Evolutionary conservation across 2,888 invertebrate genomes (phyloP), one percentile per base, ranked within the genome.

Genomic region (Andrena haemorrhoa): DNA sequence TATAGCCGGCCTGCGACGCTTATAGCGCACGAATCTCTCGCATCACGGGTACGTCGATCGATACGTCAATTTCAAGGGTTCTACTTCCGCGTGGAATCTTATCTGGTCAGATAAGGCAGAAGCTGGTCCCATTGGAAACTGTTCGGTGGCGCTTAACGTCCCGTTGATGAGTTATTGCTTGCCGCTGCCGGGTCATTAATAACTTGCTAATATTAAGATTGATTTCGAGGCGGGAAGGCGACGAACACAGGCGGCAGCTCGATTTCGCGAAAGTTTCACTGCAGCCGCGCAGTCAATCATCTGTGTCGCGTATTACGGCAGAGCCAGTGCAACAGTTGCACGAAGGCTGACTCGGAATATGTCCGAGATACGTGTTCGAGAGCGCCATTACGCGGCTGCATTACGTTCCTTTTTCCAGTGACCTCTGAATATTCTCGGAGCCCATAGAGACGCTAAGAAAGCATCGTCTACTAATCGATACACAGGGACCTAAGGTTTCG

Each of bases 201-300:
- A 87, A 87, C 66, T 78, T 69, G 72, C 78, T 73, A 79, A 83
- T 88, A 87, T 88, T 85, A 85, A 85, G 86, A 87, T 87, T 87
- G 86, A 87, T 87, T 87, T 76, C 72, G 69, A 78, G 77, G 61
- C 68, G 56, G 58, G 66, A 56, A 68, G 60, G 64, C 73, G 75
- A 75, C 53, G 68, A 77, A 68, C 79, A 79, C 61, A 75, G 70
- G 49, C 61, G 69, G 64, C 66, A 61, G 78, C 61, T 75, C 64
- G 72, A 79, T 79, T 79, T 70, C 85, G 53, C 85, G 71, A 77
- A 85, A 85, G 64, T 85, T 87, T 80, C 78, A 53, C 69, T 35
- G 49, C 12, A 16, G 31, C 35, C 20, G 4, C 33, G 69, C 51
- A 81, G 81, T 81, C 81, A 60, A 81, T 81, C 81, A 81, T 81